Evolutionary conservation across 2,797 vertebrate species (phyloP).

Genomic region (Thaleichthys pacificus): DNA sequence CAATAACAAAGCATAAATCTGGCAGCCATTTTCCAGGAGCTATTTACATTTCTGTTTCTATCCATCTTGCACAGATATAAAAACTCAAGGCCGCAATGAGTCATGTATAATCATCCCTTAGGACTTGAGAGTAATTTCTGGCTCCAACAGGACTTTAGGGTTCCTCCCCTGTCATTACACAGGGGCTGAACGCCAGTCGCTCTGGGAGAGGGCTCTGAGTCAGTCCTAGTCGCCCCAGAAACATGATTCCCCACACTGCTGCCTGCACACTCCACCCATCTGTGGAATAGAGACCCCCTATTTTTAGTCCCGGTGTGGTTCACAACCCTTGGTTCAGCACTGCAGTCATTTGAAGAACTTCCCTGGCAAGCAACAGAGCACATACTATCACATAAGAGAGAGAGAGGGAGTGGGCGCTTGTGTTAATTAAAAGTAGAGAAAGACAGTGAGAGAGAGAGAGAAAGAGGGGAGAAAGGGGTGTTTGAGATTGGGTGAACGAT

Average conservation of each 20-base stretch:
- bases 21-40: background rate
- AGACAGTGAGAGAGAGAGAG: conserved; percentile 11
- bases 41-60: background rate
- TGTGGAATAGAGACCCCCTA: conserved; percentile 81
- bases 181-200: conserved; percentile 66
- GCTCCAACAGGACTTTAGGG: conserved; percentile 60
- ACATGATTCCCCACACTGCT: conserved; percentile 67
- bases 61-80: conserved; percentile 15
- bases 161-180: conserved; percentile 72
- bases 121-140: conserved; percentile 64
- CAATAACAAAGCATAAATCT: background rate
- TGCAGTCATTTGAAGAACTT: conserved; percentile 67
- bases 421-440: background rate
- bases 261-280: conserved; percentile 64
- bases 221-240: conserved; percentile 68
- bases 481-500: background rate
- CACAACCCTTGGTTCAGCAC: conserved; percentile 62
- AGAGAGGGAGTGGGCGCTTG: conserved; percentile 17
- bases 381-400: conserved; percentile 48
- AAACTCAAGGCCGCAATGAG: conserved; percentile 49
- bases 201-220: conserved; percentile 60
- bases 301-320: conserved; percentile 77
- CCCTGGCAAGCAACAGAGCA: conserved; percentile 47
- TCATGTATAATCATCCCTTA: conserved; percentile 58
- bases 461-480: background rate